Percentiles rank a stretch among this genome's conserved stretches.
Evolutionary conservation across 2,888 invertebrate species (phyloP).

Genomic region (Isoperla grammatica): DNA sequence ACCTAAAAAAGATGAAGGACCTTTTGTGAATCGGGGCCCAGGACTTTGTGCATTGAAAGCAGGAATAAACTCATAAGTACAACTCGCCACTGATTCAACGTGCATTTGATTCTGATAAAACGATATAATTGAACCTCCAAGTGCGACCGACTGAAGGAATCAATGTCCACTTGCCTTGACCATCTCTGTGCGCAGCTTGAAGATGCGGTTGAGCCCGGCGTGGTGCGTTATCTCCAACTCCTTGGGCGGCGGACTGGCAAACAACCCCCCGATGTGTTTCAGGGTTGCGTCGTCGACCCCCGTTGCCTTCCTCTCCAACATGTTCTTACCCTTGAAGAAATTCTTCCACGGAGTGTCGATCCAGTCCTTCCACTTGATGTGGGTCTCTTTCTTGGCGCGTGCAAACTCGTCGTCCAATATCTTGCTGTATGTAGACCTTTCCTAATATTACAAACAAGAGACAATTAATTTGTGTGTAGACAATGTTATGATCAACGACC

Average conservation of each 20-base stretch:
- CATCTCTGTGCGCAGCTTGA: constrained; percentile 52
- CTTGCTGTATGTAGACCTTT: constrained; percentile 49
- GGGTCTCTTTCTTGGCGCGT: constrained; percentile 60
- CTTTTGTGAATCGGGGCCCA: too few relatives aligned
- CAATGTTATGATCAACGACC: too few relatives aligned
- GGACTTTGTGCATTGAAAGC: too few relatives aligned
- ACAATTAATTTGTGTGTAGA: too few relatives aligned
- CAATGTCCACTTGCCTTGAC: constrained; percentile 41
- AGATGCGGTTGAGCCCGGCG: constrained; percentile 42
- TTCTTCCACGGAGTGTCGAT: constrained; percentile 71
- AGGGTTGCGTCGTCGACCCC: neutral
- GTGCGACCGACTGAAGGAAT: too few relatives aligned
- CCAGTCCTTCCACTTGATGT: constrained; percentile 70
- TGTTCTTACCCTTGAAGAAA: constrained; percentile 42
- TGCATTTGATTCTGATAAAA: too few relatives aligned
- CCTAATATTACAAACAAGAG: too few relatives aligned
- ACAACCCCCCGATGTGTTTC: constrained; percentile 5
- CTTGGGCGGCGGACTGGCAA: constrained; percentile 14
- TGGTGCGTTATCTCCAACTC: constrained; percentile 27
- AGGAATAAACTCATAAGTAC: too few relatives aligned
- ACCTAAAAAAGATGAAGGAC: too few relatives aligned
- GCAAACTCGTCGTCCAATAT: constrained; percentile 63
- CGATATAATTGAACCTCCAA: too few relatives aligned
- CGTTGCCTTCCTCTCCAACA: neutral
- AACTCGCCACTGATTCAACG: too few relatives aligned